Evolutionary conservation across 1,140 invertebrate species (phyloP).

Genomic region (Dreissena rostriformis): DNA sequence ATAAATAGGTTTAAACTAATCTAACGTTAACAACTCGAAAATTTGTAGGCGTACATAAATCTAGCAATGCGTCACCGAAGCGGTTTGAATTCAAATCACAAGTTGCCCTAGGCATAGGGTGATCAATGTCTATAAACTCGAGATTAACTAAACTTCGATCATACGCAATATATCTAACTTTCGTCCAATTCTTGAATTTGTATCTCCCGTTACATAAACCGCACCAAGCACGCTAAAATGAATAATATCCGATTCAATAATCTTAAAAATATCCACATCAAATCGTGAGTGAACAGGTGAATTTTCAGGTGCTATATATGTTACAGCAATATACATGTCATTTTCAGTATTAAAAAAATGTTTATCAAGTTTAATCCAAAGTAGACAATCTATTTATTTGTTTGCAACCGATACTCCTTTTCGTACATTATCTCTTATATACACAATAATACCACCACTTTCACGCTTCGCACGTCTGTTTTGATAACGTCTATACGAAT

Average conservation of each 20-base stretch:
- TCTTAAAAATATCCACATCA: slow-evolving; percentile 14
- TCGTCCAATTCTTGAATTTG: not conserved
- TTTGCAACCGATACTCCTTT: slow-evolving; percentile 33
- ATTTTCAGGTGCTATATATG: slow-evolving; percentile 6
- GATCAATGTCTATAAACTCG: not conserved
- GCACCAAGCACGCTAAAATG: not conserved
- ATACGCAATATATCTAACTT: slow-evolving; percentile 21
- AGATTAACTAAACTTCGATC: not conserved
- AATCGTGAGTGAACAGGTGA: no score
- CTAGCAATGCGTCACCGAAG: slow-evolving; percentile 1
- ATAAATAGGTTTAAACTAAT: no score
- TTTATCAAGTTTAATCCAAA: slow-evolving; percentile 29
- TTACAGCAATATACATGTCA: not conserved
- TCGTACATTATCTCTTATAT: slow-evolving; percentile 3
- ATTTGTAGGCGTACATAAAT: slow-evolving; percentile 4
- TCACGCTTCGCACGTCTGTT: slow-evolving; percentile 5
- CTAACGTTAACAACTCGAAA: slow-evolving; percentile 13
- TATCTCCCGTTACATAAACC: not conserved
- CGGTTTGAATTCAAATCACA: not conserved
- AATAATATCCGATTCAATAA: not conserved
- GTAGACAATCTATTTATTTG: slow-evolving; percentile 20
- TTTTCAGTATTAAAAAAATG: not conserved
- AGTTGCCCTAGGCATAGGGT: not conserved
- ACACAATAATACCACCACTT: slow-evolving; percentile 15
- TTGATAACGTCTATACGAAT: slow-evolving; percentile 30